These are phyloP conservation scores for Furnarius figulus DNA, from an alignment of 2,113 vertebrate species.

Conservation along the genomic window DNA sequence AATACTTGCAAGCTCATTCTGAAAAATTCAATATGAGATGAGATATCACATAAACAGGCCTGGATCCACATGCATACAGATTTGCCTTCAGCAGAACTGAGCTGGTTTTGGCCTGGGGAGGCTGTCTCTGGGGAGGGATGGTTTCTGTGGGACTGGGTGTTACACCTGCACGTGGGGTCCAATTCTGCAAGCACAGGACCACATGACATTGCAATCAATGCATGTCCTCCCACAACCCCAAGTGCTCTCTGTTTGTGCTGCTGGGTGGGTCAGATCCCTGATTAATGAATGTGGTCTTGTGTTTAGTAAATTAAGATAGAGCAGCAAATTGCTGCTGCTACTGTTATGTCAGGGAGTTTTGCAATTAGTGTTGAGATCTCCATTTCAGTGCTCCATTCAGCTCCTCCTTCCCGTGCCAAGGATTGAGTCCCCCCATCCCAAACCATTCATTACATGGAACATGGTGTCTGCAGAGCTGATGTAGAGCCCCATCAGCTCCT, in stretches of 20 bases:
- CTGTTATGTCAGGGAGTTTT: not conserved
- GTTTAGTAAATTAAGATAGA: slow-evolving; percentile 18
- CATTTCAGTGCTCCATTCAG: not conserved
- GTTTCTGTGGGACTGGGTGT: not conserved
- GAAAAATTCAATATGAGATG: not conserved
- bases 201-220: not conserved
- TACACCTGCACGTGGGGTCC: not conserved
- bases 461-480: not conserved
- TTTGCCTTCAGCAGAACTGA: not conserved
- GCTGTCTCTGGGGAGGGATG: not conserved
- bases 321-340: not conserved
- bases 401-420: not conserved
- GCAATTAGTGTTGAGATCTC: not conserved
- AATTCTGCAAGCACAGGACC: not conserved
- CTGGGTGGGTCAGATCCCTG: not conserved
- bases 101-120: not conserved
- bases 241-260: not conserved
- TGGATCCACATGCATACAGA: not conserved
- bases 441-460: not conserved
- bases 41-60: not conserved
- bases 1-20: not conserved
- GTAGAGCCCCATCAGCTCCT: not conserved
- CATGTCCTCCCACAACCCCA: not conserved
- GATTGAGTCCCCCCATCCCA: slow-evolving; percentile 9
- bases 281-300: not conserved